A percentile compares a stretch with the other conserved stretches of the same genome.
These are phyloP conservation scores for Platyscapa corneri DNA, from an alignment of 1,140 invertebrate genomes.

Conservation along the genomic window DNA sequence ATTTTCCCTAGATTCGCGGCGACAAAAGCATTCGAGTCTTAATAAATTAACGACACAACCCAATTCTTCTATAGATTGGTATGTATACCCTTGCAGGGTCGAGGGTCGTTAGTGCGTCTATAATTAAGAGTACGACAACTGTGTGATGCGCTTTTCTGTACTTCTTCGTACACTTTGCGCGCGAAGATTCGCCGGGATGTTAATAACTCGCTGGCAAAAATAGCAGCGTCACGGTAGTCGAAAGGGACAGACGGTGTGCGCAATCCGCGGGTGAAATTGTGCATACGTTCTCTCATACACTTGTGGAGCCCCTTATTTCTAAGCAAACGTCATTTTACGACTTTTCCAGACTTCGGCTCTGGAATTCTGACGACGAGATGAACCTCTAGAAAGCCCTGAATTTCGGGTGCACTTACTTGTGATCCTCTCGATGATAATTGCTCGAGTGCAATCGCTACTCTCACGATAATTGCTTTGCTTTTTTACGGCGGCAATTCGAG, in stretches of 20 bases:
- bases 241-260: not conserved
- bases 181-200: slow-evolving; percentile 54
- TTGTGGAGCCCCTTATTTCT: not conserved
- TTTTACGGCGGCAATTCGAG: not conserved
- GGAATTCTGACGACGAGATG: not conserved
- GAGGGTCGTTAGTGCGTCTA: slow-evolving; percentile 63
- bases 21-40: not conserved
- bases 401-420: not conserved
- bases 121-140: slow-evolving; percentile 59
- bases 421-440: not conserved
- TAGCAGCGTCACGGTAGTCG: slow-evolving; percentile 52
- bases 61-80: not conserved
- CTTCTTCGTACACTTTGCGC: slow-evolving; percentile 37
- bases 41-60: not conserved
- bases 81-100: slow-evolving; percentile 48
- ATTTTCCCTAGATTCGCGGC: too few species aligned
- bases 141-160: not conserved
- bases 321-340: not conserved
- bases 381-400: not conserved
- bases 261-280: not conserved
- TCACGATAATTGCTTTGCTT: not conserved
- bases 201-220: slow-evolving; percentile 68
- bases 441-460: not conserved
- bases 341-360: not conserved
- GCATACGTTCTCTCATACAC: not conserved